Evolutionary conservation across 2,888 invertebrate genomes (phyloP).

Genomic region (Drosophila quinaria): DNA sequence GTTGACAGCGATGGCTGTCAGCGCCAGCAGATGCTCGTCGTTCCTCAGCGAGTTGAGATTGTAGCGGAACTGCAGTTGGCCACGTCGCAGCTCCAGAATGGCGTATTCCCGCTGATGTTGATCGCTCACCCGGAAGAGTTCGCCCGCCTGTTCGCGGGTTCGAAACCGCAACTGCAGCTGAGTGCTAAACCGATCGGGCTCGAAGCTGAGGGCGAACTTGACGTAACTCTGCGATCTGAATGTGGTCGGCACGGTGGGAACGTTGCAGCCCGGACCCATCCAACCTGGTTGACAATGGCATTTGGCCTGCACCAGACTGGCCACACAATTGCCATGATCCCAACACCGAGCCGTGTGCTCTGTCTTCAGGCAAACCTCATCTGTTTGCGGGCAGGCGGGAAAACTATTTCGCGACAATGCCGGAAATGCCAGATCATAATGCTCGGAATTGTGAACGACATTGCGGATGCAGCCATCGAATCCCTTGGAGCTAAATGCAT

Average conservation of each 20-base stretch:
- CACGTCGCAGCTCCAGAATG: slow-evolving; percentile 92
- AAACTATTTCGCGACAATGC: slow-evolving; percentile 94
- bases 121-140: slow-evolving; percentile 97
- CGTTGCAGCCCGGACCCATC: slow-evolving; percentile 94
- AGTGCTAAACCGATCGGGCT: slow-evolving; percentile 95
- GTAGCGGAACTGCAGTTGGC: slow-evolving; percentile 94
- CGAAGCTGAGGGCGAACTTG: slow-evolving; percentile 96
- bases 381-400: slow-evolving; percentile 96
- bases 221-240: slow-evolving; percentile 97
- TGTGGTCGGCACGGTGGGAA: slow-evolving; percentile 94
- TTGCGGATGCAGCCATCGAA: slow-evolving; percentile 99
- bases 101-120: slow-evolving; percentile 97
- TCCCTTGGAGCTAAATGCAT: slow-evolving; percentile 94
- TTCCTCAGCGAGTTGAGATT: slow-evolving; percentile 96
- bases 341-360: slow-evolving; percentile 94
- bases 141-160: slow-evolving; percentile 95
- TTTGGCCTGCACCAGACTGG: slow-evolving; percentile 94
- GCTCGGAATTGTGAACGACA: slow-evolving; percentile 96
- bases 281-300: slow-evolving; percentile 98
- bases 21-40: slow-evolving; percentile 94
- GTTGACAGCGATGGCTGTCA: slow-evolving; percentile 94
- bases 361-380: slow-evolving; percentile 94
- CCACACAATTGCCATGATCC: slow-evolving; percentile 96
- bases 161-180: slow-evolving; percentile 97
- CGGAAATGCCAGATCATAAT: slow-evolving; percentile 97